Conservation (phyloP, 1,140 invertebrate genomes). For the Polypedilum pembai region DNA sequence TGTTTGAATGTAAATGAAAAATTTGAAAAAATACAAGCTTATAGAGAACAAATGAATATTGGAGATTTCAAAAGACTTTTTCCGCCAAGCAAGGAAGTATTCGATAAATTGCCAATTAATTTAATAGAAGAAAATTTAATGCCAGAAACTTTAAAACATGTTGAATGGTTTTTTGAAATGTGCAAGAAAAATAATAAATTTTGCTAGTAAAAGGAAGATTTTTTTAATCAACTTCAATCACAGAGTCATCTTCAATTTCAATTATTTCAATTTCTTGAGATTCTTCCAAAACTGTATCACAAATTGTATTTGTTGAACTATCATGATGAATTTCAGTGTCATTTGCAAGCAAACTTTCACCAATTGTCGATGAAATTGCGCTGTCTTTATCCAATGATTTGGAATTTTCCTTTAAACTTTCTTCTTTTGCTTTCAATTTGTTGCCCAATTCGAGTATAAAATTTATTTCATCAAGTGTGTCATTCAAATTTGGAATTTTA, state of each 20-base stretch:
- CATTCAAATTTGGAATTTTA: neutral
- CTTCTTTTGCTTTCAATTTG: neutral
- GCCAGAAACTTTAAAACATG: neutral
- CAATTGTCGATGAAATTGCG: neutral
- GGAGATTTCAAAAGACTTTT: neutral
- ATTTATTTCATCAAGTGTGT: neutral
- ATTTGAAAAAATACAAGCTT: neutral
- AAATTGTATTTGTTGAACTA: neutral
- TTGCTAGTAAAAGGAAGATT: neutral
- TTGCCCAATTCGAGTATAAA: neutral
- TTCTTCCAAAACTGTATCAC: neutral
- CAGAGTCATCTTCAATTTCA: neutral
- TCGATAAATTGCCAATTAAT: neutral
- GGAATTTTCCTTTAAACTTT: neutral
- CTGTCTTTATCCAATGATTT: neutral
- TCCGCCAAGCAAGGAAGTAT: neutral
- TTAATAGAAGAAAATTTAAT: neutral
- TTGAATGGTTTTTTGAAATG: neutral
- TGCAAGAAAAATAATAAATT: neutral
- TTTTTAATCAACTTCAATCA: neutral
- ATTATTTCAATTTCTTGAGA: neutral
- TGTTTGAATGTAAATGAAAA: neutral
- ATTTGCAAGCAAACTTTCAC: neutral
- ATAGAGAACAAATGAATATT: neutral
- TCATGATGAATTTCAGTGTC: neutral